Evolutionary conservation across 2,888 invertebrate genomes (phyloP), one percentile per base, ranked within the genome.

Genomic region (Dendrolimus houi): DNA sequence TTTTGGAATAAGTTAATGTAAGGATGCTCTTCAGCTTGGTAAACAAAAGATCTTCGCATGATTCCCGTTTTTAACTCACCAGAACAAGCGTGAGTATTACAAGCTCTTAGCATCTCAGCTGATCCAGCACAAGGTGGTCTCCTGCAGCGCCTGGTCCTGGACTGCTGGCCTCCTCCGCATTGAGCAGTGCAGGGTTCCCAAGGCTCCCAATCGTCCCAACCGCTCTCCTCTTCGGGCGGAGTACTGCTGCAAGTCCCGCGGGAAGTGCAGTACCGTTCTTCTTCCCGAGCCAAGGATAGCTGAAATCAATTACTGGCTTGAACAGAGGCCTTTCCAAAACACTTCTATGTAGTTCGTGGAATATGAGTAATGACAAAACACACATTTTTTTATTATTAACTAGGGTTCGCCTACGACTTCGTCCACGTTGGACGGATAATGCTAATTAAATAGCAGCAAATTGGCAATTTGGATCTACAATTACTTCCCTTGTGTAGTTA

Each of bases 21-120:
- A 29, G 29, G 29, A 29, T 3, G 6, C 29, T 29, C 29, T 29
- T 29, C 29, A 29, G 29, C 6, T 29, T 29, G 6, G 29, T 6
- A 29, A 6, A 29, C 17, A 17, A 3, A 17, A 17, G 17, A 17
- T 17, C 17, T 17, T 17, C 17, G 17, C 17, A 17, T 17, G 17
- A 2, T 17, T 2, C 2, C 17, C 17, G 17, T 17, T 17, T 0
- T 8, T 14, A 52, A 62, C 62, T 62, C 65, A 92, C 93, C 93
- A 70, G 90, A 85, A 70, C 97, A 97, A 0, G 94, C 88, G 56
- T 96, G 94, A 2, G 92, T 91, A 73, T 96, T 96, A 73, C 97
- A 97, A 0, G 92, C 91, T 12, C 94, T 91, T 53, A 93, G 92
- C 83, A 95, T 94, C 7, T 91, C 85, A 0, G 91, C 69, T 1